Base-by-base conservation (phyloP, 2,888 invertebrate genomes). In the Hydropsyche betteni region DNA sequence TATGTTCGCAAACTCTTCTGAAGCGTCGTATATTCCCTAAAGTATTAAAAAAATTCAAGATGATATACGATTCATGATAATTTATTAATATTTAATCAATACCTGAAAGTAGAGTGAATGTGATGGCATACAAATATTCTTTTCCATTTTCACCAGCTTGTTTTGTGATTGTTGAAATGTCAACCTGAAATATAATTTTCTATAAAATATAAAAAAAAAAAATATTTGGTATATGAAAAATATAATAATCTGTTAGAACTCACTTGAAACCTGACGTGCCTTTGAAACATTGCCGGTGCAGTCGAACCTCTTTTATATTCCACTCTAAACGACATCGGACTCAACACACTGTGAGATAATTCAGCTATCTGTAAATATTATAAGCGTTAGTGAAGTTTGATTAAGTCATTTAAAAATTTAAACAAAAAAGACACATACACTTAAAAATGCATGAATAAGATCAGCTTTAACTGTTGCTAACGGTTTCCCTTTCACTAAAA, bases 391-490 rank as follows among this genome's bases (percentile, higher is more conserved):
- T 16, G 24, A 24, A 24, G 24, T 2, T 24, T 6, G 4, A 10
- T 55, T 36, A 33, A 36, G 36, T 36, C 6, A 33, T 61, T 24
- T 6, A 61, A 61, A 61, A 8, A 61, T 61, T 14, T 10, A 12
- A 53, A 53, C 7, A 12, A 53, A 69, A 16, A 69, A 12, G 6
- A 36, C 77, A 89, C 93, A 92, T 86, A 98, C 98, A 87, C 98
- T 98, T 81, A 99, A 90, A 87, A 99, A 99, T 80, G 98, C 98
- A 83, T 99, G 98, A 83, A 99, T 98, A 76, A 99, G 89, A 85
- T 99, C 99, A 24, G 99, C 99, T 86, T 99, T 99, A 79, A 99
- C 97, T 12, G 96, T 96, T 74, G 98, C 97, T 80, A 99, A 87
- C 0, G 97, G 97, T 83, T 98, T 98, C 52, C 98, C 98, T 83